These are phyloP conservation scores for Monopis laevigella DNA, from an alignment of 2,888 invertebrate genomes.

Conservation along the genomic window DNA sequence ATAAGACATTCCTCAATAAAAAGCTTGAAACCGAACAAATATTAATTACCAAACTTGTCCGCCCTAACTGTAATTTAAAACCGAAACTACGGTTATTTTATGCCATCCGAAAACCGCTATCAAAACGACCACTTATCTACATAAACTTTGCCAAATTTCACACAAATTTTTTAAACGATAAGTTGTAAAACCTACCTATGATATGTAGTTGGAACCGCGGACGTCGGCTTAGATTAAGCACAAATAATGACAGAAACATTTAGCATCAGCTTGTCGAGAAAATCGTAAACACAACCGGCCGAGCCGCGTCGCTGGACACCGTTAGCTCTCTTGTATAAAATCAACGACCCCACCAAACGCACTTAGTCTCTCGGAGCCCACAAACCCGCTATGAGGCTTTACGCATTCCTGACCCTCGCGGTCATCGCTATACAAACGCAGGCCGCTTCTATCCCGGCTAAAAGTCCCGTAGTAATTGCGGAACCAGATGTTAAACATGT, in stretches of 20 bases:
- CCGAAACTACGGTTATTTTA: too few relatives aligned
- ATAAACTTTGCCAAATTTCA: too few relatives aligned
- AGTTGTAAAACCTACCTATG: too few relatives aligned
- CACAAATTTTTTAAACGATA: too few relatives aligned
- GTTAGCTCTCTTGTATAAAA: slow-evolving; percentile 51
- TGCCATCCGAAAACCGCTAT: too few relatives aligned
- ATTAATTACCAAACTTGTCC: too few relatives aligned
- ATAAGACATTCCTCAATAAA: too few relatives aligned
- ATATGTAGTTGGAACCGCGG: too few relatives aligned
- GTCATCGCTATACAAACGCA: slow-evolving; percentile 35
- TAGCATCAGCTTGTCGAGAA: slow-evolving; percentile 26
- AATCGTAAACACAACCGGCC: slow-evolving; percentile 32
- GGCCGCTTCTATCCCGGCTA: slow-evolving; percentile 37
- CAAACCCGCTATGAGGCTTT: slow-evolving; percentile 43
- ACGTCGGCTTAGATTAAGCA: too few relatives aligned
- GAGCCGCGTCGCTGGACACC: slow-evolving; percentile 33
- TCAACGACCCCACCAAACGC: slow-evolving; percentile 29
- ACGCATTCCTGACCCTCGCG: slow-evolving; percentile 38
- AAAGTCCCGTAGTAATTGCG: slow-evolving; percentile 13
- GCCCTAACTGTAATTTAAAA: too few relatives aligned
- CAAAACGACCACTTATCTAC: too few relatives aligned
- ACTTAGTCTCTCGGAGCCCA: slow-evolving; percentile 30
- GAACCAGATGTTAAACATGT: slow-evolving; percentile 26
- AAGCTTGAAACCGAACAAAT: too few relatives aligned
- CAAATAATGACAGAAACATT: slow-evolving; percentile 53